Percentiles rank a stretch among this genome's conserved stretches.
Conservation (phyloP, 2,797 vertebrate genomes). For the Helarctos malayanus region DNA sequence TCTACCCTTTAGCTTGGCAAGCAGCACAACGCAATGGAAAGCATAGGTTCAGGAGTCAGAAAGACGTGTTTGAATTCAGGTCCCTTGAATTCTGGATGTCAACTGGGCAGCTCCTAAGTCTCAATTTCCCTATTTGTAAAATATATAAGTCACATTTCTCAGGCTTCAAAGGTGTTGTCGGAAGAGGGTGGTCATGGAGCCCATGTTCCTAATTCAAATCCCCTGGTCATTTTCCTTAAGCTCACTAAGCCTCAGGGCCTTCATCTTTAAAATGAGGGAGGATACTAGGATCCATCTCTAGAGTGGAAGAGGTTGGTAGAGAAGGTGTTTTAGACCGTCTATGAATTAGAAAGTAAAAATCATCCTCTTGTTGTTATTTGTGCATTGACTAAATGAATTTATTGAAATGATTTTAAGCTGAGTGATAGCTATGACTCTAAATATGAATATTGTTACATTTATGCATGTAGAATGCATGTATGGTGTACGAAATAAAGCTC, state of each 20-base stretch:
- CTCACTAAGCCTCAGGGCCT: background rate
- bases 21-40: background rate
- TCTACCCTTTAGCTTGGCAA: background rate
- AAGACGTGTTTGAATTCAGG: background rate
- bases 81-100: background rate
- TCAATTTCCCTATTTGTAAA: background rate
- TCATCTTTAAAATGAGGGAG: background rate
- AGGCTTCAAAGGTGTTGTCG: background rate
- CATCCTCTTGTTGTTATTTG: background rate
- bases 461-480: background rate
- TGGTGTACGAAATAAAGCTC: background rate
- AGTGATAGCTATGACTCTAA: background rate
- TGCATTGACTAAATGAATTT: background rate
- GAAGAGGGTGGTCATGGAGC: background rate
- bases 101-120: background rate
- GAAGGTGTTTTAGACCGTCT: background rate
- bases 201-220: background rate
- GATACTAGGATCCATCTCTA: background rate
- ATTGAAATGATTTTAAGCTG: constrained; percentile 42
- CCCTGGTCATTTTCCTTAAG: background rate
- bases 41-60: background rate
- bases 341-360: background rate
- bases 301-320: background rate
- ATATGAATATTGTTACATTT: background rate
- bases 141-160: background rate